Conservation (phyloP, 2,888 invertebrate species). For the Mesoligia furuncula region DNA sequence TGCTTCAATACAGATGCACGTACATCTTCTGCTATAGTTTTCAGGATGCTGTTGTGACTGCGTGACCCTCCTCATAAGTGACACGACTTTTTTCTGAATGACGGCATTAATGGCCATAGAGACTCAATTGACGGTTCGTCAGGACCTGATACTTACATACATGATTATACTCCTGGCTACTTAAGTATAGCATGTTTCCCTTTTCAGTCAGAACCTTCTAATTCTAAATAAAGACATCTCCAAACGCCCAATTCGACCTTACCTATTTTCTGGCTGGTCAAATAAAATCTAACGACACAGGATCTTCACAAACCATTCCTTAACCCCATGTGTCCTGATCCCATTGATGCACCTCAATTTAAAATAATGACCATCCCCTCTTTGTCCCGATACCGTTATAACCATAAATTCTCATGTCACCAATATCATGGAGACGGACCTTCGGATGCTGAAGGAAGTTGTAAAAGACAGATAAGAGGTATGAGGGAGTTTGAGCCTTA, state of each 20-base stretch:
- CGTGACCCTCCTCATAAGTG: too few relatives aligned
- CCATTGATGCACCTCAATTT: conserved; percentile 44
- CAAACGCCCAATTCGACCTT: not conserved
- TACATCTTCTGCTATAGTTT: too few relatives aligned
- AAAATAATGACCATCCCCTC: conserved; percentile 56
- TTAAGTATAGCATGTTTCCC: not conserved
- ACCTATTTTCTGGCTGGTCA: not conserved
- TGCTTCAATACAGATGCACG: too few relatives aligned
- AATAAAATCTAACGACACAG: conserved; percentile 21
- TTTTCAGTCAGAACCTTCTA: too few relatives aligned
- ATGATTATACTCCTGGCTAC: too few relatives aligned
- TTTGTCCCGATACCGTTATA: conserved; percentile 56
- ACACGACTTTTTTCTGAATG: too few relatives aligned
- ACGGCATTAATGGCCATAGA: too few relatives aligned
- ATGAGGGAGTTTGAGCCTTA: conserved; percentile 1
- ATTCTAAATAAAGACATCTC: not conserved
- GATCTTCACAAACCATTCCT: conserved; percentile 11
- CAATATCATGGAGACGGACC: conserved; percentile 34
- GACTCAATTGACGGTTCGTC: too few relatives aligned
- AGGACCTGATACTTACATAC: too few relatives aligned
- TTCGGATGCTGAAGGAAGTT: conserved; percentile 26
- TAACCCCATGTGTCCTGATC: conserved; percentile 12
- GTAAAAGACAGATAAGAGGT: conserved; percentile 16
- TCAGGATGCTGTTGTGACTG: too few relatives aligned
- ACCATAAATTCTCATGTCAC: conserved; percentile 56